Conservation (phyloP, 1,140 invertebrate genomes). For the Magallana gigas region DNA sequence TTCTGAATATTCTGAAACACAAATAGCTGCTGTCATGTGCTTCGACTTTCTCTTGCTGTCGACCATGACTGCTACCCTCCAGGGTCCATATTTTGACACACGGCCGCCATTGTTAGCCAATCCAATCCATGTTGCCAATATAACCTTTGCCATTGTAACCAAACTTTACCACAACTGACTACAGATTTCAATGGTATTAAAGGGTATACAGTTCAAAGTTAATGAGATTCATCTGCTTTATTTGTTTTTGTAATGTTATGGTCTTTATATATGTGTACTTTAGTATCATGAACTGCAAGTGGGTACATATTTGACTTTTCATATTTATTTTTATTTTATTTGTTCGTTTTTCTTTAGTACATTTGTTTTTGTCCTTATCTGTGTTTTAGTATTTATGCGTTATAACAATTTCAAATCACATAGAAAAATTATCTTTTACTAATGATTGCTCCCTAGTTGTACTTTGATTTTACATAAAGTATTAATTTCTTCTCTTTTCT, state of each 20-base stretch:
- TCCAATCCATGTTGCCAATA: slow-evolving; percentile 39
- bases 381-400: neutral
- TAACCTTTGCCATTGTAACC: slow-evolving; percentile 40
- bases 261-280: neutral
- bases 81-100: slow-evolving; percentile 34
- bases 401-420: neutral
- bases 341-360: too few relatives aligned
- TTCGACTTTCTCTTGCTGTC: slow-evolving; percentile 25
- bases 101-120: slow-evolving; percentile 3
- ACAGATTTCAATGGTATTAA: slow-evolving; percentile 8
- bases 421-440: neutral
- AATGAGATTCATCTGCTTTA: slow-evolving; percentile 6
- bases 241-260: slow-evolving; percentile 22
- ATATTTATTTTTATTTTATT: too few relatives aligned
- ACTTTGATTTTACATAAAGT: neutral
- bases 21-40: slow-evolving; percentile 37
- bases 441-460: neutral
- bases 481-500: neutral
- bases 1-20: slow-evolving; percentile 36
- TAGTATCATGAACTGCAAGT: neutral
- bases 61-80: slow-evolving; percentile 4
- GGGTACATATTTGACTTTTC: neutral
- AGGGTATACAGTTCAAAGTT: slow-evolving; percentile 24
- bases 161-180: slow-evolving; percentile 25
- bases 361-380: neutral